A percentile compares a stretch with the other conserved stretches of the same genome.
These are phyloP conservation scores for Lepidurus arcticus DNA, from an alignment of 1,140 invertebrate species.

Conservation along the genomic window DNA sequence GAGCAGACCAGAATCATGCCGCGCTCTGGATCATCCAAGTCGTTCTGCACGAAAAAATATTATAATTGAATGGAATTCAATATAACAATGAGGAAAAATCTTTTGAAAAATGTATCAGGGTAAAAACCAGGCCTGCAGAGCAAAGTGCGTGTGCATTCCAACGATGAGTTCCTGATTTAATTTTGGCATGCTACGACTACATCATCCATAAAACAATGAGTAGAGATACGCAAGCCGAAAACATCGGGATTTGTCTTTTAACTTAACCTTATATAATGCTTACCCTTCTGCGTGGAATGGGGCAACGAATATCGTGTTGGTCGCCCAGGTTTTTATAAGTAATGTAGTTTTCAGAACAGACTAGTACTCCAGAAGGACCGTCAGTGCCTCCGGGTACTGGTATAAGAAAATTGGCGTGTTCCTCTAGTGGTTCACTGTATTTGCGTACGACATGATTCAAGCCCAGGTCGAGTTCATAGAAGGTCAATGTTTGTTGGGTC, in stretches of 20 bases:
- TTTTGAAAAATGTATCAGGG: conserved; percentile 23
- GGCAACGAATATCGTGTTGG: conserved; percentile 97
- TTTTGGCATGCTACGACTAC: conserved; percentile 39
- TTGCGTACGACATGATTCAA: conserved; percentile 98
- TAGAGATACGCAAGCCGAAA: conserved; percentile 40
- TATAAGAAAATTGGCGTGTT: conserved; percentile 96
- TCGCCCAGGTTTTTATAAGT: conserved; percentile 99
- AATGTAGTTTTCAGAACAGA: conserved; percentile 99
- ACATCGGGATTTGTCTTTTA: not conserved
- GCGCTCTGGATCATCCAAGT: conserved; percentile 97
- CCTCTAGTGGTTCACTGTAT: conserved; percentile 95
- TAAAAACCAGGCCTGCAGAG: conserved; percentile 33
- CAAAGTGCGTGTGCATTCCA: conserved; percentile 34
- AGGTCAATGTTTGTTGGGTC: conserved; percentile 94
- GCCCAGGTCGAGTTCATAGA: conserved; percentile 98
- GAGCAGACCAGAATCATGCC: conserved; percentile 99
- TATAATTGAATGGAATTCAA: not conserved
- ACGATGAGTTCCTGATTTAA: conserved; percentile 38
- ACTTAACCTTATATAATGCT: conserved; percentile 37
- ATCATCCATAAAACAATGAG: conserved; percentile 33
- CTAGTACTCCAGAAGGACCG: conserved; percentile 95
- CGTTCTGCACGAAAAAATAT: conserved; percentile 60
- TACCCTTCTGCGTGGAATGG: conserved; percentile 86
- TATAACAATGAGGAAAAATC: not conserved
- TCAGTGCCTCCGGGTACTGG: conserved; percentile 94